These are phyloP conservation scores for Seriola aureovittata DNA, from an alignment of 2,113 vertebrate species.

Conservation along the genomic window DNA sequence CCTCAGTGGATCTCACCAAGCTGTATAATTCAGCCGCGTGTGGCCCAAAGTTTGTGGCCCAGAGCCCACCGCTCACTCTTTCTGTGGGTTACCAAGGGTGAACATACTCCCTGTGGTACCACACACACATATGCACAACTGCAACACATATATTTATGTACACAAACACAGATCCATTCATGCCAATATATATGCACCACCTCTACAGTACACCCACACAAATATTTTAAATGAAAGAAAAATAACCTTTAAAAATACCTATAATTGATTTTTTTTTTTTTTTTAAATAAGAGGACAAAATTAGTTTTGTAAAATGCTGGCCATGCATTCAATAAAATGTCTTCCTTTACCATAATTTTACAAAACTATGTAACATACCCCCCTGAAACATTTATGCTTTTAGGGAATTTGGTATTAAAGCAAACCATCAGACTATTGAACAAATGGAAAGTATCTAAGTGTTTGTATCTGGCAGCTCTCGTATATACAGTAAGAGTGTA, in stretches of 20 bases:
- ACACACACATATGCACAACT: slow-evolving; percentile 25
- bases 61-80: slow-evolving; percentile 34
- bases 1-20: slow-evolving; percentile 77
- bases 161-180: background rate
- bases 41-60: slow-evolving; percentile 62
- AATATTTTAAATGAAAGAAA: background rate
- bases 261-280: background rate
- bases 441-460: slow-evolving; percentile 45
- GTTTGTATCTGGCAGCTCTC: slow-evolving; percentile 38
- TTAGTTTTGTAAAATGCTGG: slow-evolving; percentile 1
- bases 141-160: slow-evolving; percentile 29
- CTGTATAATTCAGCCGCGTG: slow-evolving; percentile 74
- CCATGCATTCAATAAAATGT: background rate
- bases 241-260: background rate
- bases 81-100: slow-evolving; percentile 64
- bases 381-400: background rate
- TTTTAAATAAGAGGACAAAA: background rate
- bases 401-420: background rate
- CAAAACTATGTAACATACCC: slow-evolving; percentile 13
- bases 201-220: background rate
- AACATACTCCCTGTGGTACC: slow-evolving; percentile 49
- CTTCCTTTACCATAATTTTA: background rate
- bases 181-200: background rate
- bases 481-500: slow-evolving; percentile 51
- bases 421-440: slow-evolving; percentile 11